Percentiles rank a stretch among this genome's conserved stretches.
These are phyloP conservation scores for Dipus sagitta DNA, from an alignment of 2,797 vertebrate species.

Conservation along the genomic window DNA sequence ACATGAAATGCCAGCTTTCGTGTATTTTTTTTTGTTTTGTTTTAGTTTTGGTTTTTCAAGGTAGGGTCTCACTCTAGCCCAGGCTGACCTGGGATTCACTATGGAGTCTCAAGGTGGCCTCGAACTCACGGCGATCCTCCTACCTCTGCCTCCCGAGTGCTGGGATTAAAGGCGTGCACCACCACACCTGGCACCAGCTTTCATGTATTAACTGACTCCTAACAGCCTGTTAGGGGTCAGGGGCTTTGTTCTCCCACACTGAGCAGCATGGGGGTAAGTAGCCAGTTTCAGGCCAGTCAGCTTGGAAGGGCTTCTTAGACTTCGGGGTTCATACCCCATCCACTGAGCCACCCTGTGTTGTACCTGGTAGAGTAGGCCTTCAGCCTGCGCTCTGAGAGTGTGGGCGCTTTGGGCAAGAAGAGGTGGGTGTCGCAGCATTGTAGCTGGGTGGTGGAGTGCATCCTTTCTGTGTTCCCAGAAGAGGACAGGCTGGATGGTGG, in stretches of 20 bases:
- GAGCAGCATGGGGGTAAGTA: background rate
- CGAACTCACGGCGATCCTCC: no score
- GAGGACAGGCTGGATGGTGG: background rate
- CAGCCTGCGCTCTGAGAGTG: background rate
- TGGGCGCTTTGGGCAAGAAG: background rate
- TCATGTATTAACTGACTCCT: background rate
- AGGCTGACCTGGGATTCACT: no score
- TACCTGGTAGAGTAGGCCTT: background rate
- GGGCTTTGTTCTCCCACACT: background rate
- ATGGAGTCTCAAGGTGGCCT: no score
- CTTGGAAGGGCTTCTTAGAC: background rate
- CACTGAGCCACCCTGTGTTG: rapidly evolving
- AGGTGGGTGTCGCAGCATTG: background rate
- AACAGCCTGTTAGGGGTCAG: rapidly evolving
- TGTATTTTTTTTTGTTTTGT: background rate
- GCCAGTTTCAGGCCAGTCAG: background rate
- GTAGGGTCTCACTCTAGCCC: no score
- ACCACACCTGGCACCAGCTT: background rate
- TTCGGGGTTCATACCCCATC: background rate
- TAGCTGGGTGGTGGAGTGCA: background rate
- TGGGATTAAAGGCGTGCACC: no score
- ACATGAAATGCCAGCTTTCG: rapidly evolving
- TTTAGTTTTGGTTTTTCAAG: no score
- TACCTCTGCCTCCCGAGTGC: no score
- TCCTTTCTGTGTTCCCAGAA: background rate